phyloP scores from a whole-genome alignment of 2,113 vertebrate genomes.

The Callaeas wilsoni region DNA sequence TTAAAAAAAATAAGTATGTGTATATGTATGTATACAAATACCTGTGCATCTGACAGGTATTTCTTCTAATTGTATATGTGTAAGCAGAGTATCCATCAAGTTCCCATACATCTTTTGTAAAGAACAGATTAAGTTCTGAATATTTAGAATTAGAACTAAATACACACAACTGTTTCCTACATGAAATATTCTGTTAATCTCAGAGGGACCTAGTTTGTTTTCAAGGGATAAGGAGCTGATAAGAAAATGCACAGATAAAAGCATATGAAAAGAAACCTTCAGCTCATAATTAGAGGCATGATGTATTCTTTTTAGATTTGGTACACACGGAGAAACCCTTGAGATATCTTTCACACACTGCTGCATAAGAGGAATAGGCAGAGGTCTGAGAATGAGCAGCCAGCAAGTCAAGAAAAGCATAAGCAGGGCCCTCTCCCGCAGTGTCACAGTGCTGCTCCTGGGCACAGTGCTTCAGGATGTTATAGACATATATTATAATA shows the following conservation, averaged over 20 bases:
- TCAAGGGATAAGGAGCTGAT: neutral
- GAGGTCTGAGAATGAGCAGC: neutral
- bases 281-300: neutral
- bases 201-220: neutral
- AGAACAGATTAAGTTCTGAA: neutral
- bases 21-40: accelerated
- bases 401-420: neutral
- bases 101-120: neutral
- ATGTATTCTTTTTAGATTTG: neutral
- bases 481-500: no score
- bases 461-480: neutral
- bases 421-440: neutral
- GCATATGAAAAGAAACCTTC: neutral
- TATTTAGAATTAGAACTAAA: neutral
- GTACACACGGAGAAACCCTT: neutral
- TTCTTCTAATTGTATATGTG: neutral
- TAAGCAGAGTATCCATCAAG: neutral
- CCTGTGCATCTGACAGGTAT: accelerated
- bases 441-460: no score
- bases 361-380: neutral
- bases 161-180: neutral
- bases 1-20: neutral
- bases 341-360: neutral
- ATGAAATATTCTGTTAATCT: neutral
- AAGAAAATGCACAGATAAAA: neutral